Base-by-base conservation (phyloP, 1,140 invertebrate species). In the Magallana angulata region DNA sequence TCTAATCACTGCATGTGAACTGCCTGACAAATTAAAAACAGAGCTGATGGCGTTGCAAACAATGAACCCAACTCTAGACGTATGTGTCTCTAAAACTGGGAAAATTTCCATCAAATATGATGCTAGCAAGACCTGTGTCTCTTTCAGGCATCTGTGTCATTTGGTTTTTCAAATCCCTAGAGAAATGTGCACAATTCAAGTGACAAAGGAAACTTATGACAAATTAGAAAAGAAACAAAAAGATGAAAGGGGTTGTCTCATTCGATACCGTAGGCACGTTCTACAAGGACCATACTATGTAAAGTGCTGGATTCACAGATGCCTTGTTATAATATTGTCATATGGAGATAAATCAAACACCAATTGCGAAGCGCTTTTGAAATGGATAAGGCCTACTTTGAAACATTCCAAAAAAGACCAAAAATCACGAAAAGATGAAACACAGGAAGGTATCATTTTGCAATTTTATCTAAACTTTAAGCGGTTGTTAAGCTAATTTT, bases 281-380 rank as follows among this genome's bases (percentile, higher is more conserved):
- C 8, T 18, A 8, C 16, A 68, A 24, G 64, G 24, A 7, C n/a
- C 64, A 8, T 8, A 8, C 6, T 68, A 68, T 18, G 64, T 7
- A n/a, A 18, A 18, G n/a, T 68, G 64, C 24, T 68, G 64, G 64
- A 68, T 68, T 68, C 64, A 68, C 64, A 68, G 64, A 68, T 24
- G 24, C 24, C 24, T 68, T n/a, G n/a, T 68, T 7, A 68, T 68
- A 68, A 24, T 68, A 30, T 24, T 68, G 64, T 24, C 64, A 18
- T 18, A 18, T 68, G 64, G 64, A 18, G 18, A 18, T 68, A 9
- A n/a, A 18, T 18, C 64, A 68, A n/a, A 18, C 24, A 68, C 64
- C 24, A 68, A 9, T 18, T 68, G 64, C n/a, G 64, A 68, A 18
- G 14, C 64, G 24, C 64, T 16, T 24, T 24, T 68, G 64, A 18